A percentile compares a stretch with the other conserved stretches of the same genome.
These are phyloP conservation scores for Coptodon bakossiorum DNA, from an alignment of 2,113 vertebrate species.

Conservation along the genomic window DNA sequence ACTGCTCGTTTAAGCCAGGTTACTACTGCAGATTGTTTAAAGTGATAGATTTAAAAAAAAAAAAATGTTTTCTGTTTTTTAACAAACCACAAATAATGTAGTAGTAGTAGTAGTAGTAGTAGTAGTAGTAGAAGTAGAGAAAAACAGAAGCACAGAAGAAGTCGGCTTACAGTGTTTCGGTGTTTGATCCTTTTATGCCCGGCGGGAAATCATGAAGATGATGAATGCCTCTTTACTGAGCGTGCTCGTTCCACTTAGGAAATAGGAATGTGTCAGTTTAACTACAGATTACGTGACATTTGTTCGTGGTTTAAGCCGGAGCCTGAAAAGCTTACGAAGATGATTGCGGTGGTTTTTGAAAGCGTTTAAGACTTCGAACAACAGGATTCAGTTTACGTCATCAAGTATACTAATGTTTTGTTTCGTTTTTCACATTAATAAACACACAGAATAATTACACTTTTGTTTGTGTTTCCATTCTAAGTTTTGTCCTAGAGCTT, in stretches of 20 bases:
- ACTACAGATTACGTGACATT: background rate
- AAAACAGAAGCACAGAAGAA: background rate
- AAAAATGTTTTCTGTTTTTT: background rate
- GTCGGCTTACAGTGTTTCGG: background rate
- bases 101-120: background rate
- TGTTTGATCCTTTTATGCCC: background rate
- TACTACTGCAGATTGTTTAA: background rate
- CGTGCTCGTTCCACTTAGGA: background rate
- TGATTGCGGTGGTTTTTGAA: background rate
- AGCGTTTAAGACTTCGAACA: background rate
- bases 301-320: background rate
- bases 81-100: background rate
- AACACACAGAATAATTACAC: background rate
- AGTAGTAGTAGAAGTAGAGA: background rate
- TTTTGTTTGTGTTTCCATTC: background rate
- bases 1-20: background rate
- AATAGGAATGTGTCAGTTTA: background rate
- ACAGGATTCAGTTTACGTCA: background rate
- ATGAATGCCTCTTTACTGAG: background rate
- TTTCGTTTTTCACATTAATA: background rate
- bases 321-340: background rate
- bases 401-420: background rate
- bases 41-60: fast-evolving
- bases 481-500: background rate
- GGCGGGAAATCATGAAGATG: background rate